Evolutionary conservation across 1,140 invertebrate species (phyloP), one percentile per base, ranked within the genome.

Genomic region (Aradophagus sp.): DNA sequence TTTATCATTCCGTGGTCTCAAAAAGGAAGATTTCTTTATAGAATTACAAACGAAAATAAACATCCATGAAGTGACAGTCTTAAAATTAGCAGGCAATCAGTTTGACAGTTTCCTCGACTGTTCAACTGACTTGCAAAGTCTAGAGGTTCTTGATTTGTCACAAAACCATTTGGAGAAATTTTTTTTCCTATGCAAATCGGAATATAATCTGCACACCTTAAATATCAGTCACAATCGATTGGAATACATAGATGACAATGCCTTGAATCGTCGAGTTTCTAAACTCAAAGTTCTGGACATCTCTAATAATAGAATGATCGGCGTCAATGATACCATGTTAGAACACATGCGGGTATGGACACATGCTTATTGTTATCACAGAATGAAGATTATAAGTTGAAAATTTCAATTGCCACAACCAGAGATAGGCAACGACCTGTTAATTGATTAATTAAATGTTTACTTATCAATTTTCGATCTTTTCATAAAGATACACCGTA

Each of bases 101-200:
- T 84, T 86, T 12, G 79, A 86, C 66, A 84, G 77, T 55, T 86
- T 86, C 13, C 48, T 85, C 2, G 84, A 86, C 11, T 86, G 84
- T 34, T 83, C 84, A 3, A 81, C 84, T 0, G 72, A 80, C 17
- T 69, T 86, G 0, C 61, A 69, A 1, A 79, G 44, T 6, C 15
- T 86, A 2, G 65, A 42, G 12, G 61, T 48, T 1, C 20, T 86
- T 11, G 84, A 86, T 65, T 36, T 86, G 4, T 85, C 84, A 0
- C 77, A 84, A 8, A 86, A 86, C 73, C 75, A 78, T 36, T 63
- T 86, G 0, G 77, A 81, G 10, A 73, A 77, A 38, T 84, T 86
- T 17, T 83, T 83, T 17, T 83, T 86, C 13, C 69, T 85, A 1
- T 82, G 84, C 0, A 82, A 81, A 31, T 73, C 76, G 1, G 75